These are phyloP conservation scores for Bufotes viridis DNA, from an alignment of 2,797 vertebrate genomes.

Conservation along the genomic window DNA sequence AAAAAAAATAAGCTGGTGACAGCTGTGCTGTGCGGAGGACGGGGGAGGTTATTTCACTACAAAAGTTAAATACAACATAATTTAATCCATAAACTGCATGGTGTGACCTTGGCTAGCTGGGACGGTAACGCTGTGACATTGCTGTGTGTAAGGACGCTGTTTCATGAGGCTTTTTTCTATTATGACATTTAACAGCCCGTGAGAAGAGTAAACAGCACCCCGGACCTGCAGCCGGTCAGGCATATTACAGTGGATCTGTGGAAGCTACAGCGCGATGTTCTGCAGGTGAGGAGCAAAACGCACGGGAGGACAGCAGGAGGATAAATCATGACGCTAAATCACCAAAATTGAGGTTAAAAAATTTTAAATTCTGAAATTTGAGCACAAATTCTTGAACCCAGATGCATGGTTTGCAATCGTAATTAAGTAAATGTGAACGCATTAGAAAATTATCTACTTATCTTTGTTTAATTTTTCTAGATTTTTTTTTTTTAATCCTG, in stretches of 20 bases:
- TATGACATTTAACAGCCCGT: conserved; percentile 40
- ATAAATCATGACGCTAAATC: not conserved
- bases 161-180: conserved; percentile 31
- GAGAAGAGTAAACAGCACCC: conserved; percentile 25
- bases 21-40: not conserved
- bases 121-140: conserved; percentile 14
- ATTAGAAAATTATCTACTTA: too few relatives aligned
- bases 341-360: too few relatives aligned
- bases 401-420: too few relatives aligned
- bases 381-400: rapidly evolving
- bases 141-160: not conserved
- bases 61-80: not conserved
- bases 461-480: too few relatives aligned
- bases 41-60: not conserved
- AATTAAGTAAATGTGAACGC: too few relatives aligned
- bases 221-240: conserved; percentile 48
- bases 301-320: not conserved
- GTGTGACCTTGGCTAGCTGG: not conserved
- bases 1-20: not conserved
- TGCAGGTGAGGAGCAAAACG: conserved; percentile 57
- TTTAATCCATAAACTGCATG: not conserved
- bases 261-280: conserved; percentile 56
- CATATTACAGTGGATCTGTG: conserved; percentile 63
- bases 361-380: too few relatives aligned
- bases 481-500: too few relatives aligned